Percentiles rank a stretch among this genome's conserved stretches.
phyloP scores from a whole-genome alignment of 1,140 invertebrate species.

The Asobara japonica region DNA sequence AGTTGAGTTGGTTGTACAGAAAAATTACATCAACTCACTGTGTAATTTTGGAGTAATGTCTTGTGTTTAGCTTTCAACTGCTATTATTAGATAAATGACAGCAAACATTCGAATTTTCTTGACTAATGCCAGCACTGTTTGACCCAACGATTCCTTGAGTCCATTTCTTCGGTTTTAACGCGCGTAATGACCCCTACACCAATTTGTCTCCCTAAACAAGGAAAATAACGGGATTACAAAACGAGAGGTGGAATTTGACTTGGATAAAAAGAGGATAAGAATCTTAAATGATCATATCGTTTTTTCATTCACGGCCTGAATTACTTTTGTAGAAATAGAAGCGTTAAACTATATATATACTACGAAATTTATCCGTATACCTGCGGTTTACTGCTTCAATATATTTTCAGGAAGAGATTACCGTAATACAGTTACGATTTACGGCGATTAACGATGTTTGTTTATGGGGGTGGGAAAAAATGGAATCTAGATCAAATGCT shows the following conservation, averaged over 20 bases:
- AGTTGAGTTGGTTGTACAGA: background rate
- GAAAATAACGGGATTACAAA: background rate
- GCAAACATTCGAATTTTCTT: too few species aligned
- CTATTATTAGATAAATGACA: too few species aligned
- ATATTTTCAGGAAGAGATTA: too few species aligned
- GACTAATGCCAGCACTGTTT: too few species aligned
- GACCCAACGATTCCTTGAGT: background rate
- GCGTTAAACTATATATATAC: background rate
- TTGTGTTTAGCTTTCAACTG: background rate
- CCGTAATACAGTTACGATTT: too few species aligned
- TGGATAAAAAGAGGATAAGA: too few species aligned
- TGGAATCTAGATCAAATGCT: too few species aligned
- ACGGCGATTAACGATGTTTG: too few species aligned
- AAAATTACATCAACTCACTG: background rate
- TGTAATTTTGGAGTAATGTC: background rate
- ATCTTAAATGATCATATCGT: too few species aligned
- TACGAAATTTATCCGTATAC: background rate
- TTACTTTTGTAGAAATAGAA: background rate
- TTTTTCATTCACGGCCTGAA: background rate
- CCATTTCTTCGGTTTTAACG: conserved; percentile 40
- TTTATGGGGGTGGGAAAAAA: too few species aligned
- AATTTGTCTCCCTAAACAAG: conserved; percentile 30
- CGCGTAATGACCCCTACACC: conserved; percentile 58
- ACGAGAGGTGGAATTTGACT: too few species aligned
- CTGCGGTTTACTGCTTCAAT: background rate